These are phyloP conservation scores for Marmota monax DNA, from an alignment of 2,113 vertebrate genomes.

Conservation along the genomic window DNA sequence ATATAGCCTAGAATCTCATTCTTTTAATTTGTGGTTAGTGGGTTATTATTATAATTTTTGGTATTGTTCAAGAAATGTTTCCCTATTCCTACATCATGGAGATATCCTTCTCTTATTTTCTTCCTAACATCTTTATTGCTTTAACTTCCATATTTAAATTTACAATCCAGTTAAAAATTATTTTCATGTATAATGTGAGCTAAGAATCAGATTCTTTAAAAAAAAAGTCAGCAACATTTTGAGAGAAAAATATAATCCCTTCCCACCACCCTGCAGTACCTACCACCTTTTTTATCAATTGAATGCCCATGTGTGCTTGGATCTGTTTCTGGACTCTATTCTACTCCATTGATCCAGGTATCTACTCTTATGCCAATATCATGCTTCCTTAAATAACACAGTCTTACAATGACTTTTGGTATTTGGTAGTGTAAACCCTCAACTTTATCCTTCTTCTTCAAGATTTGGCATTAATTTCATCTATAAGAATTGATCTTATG, in stretches of 20 bases:
- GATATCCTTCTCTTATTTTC: not conserved
- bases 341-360: not conserved
- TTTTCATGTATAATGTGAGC: not conserved
- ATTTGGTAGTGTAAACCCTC: not conserved
- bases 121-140: not conserved
- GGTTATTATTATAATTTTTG: not conserved
- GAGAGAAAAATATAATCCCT: too few species aligned
- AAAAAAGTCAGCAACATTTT: not conserved
- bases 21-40: not conserved
- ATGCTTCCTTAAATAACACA: not conserved
- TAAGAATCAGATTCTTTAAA: not conserved
- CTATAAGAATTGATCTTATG: too few species aligned
- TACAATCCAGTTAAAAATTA: not conserved
- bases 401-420: not conserved
- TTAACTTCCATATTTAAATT: conserved; percentile 14
- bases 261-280: not conserved
- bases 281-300: not conserved
- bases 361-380: not conserved
- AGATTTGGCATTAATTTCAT: not conserved
- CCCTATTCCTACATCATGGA: not conserved
- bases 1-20: not conserved
- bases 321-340: not conserved
- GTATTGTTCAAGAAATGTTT: conserved; percentile 6
- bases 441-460: conserved; percentile 7
- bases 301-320: not conserved